Evolutionary conservation across 2,113 vertebrate genomes (phyloP).

Genomic region (Entelurus aequoreus): DNA sequence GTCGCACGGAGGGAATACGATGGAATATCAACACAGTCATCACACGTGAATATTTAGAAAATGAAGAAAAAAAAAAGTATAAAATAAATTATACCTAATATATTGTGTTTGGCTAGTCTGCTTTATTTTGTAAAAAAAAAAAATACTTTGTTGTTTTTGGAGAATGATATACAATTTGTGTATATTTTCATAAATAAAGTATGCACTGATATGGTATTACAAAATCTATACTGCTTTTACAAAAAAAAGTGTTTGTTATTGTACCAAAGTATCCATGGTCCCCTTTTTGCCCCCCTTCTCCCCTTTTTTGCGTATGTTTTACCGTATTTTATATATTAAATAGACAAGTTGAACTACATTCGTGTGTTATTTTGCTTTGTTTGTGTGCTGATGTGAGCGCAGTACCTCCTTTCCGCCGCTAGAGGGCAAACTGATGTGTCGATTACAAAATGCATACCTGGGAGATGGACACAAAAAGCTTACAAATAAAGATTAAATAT

Average conservation of each 20-base stretch:
- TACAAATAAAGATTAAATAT: too few species aligned
- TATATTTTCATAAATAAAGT: slow-evolving; percentile 95
- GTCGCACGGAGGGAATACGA: slow-evolving; percentile 77
- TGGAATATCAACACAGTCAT: slow-evolving; percentile 78
- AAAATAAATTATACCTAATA: slow-evolving; percentile 85
- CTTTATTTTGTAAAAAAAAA: slow-evolving; percentile 82
- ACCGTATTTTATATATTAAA: slow-evolving; percentile 85
- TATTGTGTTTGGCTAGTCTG: slow-evolving; percentile 92
- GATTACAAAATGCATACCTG: too few species aligned
- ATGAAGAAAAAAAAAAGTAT: slow-evolving; percentile 63
- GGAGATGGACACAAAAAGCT: too few species aligned
- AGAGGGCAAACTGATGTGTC: too few species aligned
- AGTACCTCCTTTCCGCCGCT: too few species aligned
- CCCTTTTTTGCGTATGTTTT: slow-evolving; percentile 79
- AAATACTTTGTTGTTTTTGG: slow-evolving; percentile 74
- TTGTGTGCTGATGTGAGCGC: too few species aligned
- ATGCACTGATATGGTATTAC: slow-evolving; percentile 94
- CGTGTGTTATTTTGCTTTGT: too few species aligned
- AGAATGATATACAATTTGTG: slow-evolving; percentile 92
- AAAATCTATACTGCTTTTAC: slow-evolving; percentile 91
- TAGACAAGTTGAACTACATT: slow-evolving; percentile 78
- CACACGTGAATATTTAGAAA: slow-evolving; percentile 71
- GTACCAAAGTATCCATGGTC: slow-evolving; percentile 90
- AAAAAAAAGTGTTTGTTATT: slow-evolving; percentile 87
- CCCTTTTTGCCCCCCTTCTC: slow-evolving; percentile 69